These are phyloP conservation scores for Adelphocoris suturalis DNA, from an alignment of 2,888 invertebrate genomes.

Conservation along the genomic window DNA sequence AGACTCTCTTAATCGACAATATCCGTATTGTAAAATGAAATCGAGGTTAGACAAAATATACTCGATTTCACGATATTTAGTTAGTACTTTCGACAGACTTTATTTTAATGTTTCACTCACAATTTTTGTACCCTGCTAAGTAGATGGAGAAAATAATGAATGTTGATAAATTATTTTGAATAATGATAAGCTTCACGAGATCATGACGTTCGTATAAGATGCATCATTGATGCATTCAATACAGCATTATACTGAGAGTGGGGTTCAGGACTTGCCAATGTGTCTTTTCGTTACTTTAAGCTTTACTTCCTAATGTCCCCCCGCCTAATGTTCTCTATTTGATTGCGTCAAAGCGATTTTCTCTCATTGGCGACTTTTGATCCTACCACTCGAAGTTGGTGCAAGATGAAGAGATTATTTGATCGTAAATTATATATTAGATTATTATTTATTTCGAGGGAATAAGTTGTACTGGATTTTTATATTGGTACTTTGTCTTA, in stretches of 20 bases:
- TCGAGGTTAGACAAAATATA: not conserved
- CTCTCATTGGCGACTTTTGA: not conserved
- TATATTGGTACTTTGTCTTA: not conserved
- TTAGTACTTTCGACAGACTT: not conserved
- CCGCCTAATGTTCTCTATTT: not conserved
- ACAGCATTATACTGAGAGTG: not conserved
- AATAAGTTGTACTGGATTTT: not conserved
- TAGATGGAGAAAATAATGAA: not conserved
- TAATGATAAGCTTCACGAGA: not conserved
- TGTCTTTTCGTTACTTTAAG: not conserved
- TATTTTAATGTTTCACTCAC: not conserved
- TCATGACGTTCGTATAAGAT: not conserved
- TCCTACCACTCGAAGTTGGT: not conserved
- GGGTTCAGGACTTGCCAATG: not conserved
- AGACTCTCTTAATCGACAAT: conserved; percentile 12
- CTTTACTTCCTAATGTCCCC: not conserved
- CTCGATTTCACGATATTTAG: not conserved
- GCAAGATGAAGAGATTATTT: not conserved
- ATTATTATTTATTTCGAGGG: conserved; percentile 19
- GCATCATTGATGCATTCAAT: not conserved
- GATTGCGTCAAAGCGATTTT: not conserved
- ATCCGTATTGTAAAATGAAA: not conserved
- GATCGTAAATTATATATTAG: not conserved
- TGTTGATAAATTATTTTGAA: not conserved
- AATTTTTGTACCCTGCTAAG: not conserved